phyloP scores from a whole-genome alignment of 2,797 vertebrate genomes.

The Okamejei kenojei region DNA sequence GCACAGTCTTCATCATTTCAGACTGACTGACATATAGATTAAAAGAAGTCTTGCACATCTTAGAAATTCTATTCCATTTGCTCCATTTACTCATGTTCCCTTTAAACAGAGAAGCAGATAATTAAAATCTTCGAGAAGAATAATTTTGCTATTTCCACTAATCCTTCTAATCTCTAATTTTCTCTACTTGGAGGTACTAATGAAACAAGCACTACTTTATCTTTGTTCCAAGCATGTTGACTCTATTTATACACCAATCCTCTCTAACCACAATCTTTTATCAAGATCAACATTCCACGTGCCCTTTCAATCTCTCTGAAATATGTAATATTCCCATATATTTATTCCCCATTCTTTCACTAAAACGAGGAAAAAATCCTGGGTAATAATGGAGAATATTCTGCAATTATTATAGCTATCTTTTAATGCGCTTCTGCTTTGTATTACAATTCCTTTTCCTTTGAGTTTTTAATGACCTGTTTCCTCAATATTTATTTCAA shows the following conservation, averaged over 20 bases:
- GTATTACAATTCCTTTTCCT: too few species aligned
- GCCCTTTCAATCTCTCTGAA: not conserved
- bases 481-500: too few species aligned
- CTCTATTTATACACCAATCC: not conserved
- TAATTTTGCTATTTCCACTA: not conserved
- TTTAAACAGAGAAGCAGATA: not conserved
- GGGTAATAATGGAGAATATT: not conserved
- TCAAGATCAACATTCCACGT: not conserved
- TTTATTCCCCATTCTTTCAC: not conserved
- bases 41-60: not conserved
- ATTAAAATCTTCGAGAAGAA: not conserved
- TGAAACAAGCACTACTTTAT: not conserved
- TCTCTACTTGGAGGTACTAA: not conserved
- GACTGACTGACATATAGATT: not conserved
- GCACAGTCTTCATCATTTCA: not conserved
- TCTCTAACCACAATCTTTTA: not conserved
- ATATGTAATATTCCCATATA: not conserved
- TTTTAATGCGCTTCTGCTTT: not conserved
- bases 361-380: not conserved
- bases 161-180: not conserved
- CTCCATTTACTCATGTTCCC: not conserved
- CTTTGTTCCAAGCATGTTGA: not conserved
- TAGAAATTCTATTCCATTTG: not conserved
- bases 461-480: too few species aligned
- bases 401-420: not conserved